A percentile compares a stretch with the other conserved stretches of the same genome.
These are phyloP conservation scores for Trichomycterus rosablanca DNA, from an alignment of 2,113 vertebrate genomes.

Conservation along the genomic window DNA sequence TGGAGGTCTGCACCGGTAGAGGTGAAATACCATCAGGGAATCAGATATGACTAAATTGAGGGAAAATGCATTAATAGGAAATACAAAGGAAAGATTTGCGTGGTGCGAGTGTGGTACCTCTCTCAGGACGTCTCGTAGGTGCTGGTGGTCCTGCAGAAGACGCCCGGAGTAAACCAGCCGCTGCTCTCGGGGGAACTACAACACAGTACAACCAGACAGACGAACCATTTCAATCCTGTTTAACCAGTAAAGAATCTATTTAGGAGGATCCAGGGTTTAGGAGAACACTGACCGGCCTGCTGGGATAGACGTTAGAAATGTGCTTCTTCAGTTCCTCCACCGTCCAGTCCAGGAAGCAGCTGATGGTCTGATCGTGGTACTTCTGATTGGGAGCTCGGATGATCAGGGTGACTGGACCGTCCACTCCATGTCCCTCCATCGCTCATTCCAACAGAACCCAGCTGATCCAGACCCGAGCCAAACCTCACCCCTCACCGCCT, in stretches of 20 bases:
- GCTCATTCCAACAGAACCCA: slow-evolving; percentile 52
- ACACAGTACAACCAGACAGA: too few species aligned
- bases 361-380: slow-evolving; percentile 89
- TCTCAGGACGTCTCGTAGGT: slow-evolving; percentile 88
- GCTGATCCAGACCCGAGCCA: neutral
- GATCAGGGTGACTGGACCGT: slow-evolving; percentile 83
- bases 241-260: too few species aligned
- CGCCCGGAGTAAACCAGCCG: slow-evolving; percentile 89
- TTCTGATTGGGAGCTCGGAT: slow-evolving; percentile 96
- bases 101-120: slow-evolving; percentile 72
- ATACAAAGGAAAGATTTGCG: too few species aligned
- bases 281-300: slow-evolving; percentile 78
- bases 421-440: slow-evolving; percentile 76
- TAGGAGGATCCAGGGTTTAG: too few species aligned
- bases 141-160: slow-evolving; percentile 89
- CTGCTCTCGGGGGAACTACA: slow-evolving; percentile 86
- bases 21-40: too few species aligned
- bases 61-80: too few species aligned
- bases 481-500: too few species aligned
- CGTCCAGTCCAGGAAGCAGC: slow-evolving; percentile 91
- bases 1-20: too few species aligned
- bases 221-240: too few species aligned
- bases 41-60: too few species aligned
- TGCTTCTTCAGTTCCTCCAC: slow-evolving; percentile 88
- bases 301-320: slow-evolving; percentile 86